These are phyloP conservation scores for Tamias sibiricus DNA, from an alignment of 2,113 vertebrate genomes.

Conservation along the genomic window DNA sequence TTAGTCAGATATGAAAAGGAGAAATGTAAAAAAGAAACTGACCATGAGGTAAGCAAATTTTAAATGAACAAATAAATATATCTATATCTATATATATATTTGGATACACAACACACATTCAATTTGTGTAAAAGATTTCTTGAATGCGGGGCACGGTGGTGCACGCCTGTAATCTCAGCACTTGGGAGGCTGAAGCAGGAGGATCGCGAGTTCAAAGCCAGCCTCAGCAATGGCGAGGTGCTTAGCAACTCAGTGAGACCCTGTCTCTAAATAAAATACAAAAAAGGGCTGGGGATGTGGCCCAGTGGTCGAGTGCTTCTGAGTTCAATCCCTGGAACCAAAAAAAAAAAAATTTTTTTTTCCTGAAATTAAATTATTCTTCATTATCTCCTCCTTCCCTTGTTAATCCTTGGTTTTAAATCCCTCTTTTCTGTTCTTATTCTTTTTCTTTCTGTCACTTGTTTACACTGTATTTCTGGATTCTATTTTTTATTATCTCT, in stretches of 20 bases:
- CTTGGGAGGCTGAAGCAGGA: too few relatives aligned
- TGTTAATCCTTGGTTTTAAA: background rate
- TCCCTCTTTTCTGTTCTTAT: constrained; percentile 20
- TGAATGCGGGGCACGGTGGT: too few relatives aligned
- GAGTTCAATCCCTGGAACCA: too few relatives aligned
- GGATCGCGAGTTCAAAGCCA: too few relatives aligned
- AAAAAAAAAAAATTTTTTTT: too few relatives aligned
- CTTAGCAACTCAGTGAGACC: too few relatives aligned
- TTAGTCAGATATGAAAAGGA: constrained; percentile 95
- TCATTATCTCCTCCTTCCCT: constrained; percentile 6
- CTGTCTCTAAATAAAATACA: too few relatives aligned
- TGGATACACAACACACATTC: background rate
- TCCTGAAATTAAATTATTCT: background rate
- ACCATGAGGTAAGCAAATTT: constrained; percentile 88
- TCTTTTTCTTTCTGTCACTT: constrained; percentile 1
- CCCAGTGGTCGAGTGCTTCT: too few relatives aligned
- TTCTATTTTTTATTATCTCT: background rate
- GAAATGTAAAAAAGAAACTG: constrained; percentile 81
- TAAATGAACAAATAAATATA: background rate
- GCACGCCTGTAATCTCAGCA: too few relatives aligned
- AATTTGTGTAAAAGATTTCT: constrained; percentile 12
- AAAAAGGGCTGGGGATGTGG: too few relatives aligned
- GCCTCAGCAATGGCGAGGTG: too few relatives aligned
- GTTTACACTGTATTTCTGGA: constrained; percentile 17
- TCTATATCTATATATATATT: too few relatives aligned